Percentiles rank a stretch among this genome's conserved stretches.
Evolutionary conservation across 2,888 invertebrate species (phyloP).

Genomic region (Listrodromus nycthemerus): DNA sequence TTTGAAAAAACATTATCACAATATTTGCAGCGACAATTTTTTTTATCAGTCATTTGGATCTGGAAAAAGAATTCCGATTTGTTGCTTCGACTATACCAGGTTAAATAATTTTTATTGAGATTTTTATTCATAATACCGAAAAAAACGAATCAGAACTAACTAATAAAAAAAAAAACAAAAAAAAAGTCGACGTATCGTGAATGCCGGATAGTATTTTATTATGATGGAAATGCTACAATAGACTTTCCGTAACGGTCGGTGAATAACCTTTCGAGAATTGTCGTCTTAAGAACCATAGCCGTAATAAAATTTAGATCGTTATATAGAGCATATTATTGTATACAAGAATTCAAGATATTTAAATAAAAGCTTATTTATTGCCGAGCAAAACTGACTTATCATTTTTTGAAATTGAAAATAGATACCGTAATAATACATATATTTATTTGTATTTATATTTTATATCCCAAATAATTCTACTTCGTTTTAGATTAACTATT

Average conservation of each 20-base stretch:
- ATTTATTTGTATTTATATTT: too few species aligned
- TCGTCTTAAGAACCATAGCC: conserved; percentile 68
- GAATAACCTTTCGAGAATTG: conserved; percentile 64
- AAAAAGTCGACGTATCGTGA: conserved; percentile 51
- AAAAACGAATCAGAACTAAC: conserved; percentile 33
- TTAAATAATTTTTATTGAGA: conserved; percentile 31
- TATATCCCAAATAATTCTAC: too few species aligned
- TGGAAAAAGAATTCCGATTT: background rate
- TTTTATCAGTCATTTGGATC: conserved; percentile 28
- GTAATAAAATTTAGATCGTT: conserved; percentile 72
- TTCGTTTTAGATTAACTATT: too few species aligned
- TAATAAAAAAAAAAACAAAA: background rate
- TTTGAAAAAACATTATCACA: background rate
- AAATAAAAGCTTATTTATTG: conserved; percentile 82
- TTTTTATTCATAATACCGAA: conserved; percentile 27
- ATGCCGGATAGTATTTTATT: conserved; percentile 68
- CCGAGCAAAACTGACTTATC: conserved; percentile 56
- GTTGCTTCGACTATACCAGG: conserved; percentile 29
- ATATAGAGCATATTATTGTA: conserved; percentile 78
- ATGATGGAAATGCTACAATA: conserved; percentile 62
- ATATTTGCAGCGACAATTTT: too few species aligned
- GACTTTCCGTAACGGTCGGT: conserved; percentile 29
- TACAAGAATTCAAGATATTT: conserved; percentile 78
- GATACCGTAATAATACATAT: background rate
- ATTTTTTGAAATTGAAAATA: background rate